These are phyloP conservation scores for Lepus europaeus DNA, from an alignment of 2,113 vertebrate species.

Conservation along the genomic window DNA sequence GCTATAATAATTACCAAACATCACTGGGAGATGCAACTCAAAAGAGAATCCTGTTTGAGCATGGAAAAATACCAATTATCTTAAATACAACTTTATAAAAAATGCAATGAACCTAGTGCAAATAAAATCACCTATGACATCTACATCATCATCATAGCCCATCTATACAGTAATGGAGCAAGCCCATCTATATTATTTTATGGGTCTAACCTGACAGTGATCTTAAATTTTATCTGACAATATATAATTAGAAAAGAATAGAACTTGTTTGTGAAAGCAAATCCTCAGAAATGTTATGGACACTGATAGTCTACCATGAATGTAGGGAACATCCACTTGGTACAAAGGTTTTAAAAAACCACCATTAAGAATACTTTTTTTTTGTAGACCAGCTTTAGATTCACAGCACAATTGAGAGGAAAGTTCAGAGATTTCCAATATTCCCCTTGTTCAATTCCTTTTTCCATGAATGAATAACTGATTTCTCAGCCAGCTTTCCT, in stretches of 20 bases:
- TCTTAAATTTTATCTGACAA: slow-evolving; percentile 61
- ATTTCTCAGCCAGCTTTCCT: neutral
- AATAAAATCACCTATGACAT: slow-evolving; percentile 55
- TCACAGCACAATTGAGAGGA: neutral
- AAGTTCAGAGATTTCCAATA: neutral
- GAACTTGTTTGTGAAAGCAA: slow-evolving; percentile 64
- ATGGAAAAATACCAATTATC: slow-evolving; percentile 73
- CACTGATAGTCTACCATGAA: neutral
- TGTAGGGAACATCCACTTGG: neutral
- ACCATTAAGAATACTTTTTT: neutral
- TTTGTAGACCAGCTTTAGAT: neutral
- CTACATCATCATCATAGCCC: neutral
- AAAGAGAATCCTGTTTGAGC: slow-evolving; percentile 57
- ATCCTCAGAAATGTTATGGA: slow-evolving; percentile 40
- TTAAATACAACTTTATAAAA: slow-evolving; percentile 62
- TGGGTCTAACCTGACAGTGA: slow-evolving; percentile 10
- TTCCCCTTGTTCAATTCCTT: neutral
- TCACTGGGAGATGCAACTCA: slow-evolving; percentile 21
- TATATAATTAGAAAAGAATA: slow-evolving; percentile 61
- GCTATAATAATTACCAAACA: slow-evolving; percentile 59
- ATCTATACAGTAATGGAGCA: slow-evolving; percentile 34
- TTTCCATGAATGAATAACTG: neutral
- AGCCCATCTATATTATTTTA: slow-evolving; percentile 49
- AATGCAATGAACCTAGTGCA: neutral
- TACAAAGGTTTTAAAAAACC: slow-evolving; percentile 1